These are phyloP conservation scores for Malurus leucopterus DNA, from an alignment of 2,797 vertebrate genomes.

Conservation along the genomic window DNA sequence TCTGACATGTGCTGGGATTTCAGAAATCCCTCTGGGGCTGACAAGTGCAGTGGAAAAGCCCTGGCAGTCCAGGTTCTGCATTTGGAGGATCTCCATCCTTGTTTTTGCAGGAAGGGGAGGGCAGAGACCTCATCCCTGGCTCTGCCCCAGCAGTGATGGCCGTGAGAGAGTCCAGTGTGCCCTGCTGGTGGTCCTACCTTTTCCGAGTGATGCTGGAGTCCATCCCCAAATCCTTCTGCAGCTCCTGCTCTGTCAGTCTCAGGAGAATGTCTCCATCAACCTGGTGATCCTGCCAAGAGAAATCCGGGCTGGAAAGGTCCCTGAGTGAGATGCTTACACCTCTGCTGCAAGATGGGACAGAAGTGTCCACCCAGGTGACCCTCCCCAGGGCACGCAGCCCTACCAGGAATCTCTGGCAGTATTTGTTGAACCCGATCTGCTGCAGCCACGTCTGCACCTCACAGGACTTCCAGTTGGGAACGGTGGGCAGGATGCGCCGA, in stretches of 20 bases:
- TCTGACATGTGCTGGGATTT: accelerated
- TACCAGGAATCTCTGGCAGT: constrained; percentile 87
- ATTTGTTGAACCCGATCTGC: constrained; percentile 89
- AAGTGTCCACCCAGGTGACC: not conserved
- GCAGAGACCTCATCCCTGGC: not conserved
- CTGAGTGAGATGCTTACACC: not conserved
- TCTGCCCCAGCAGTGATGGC: not conserved
- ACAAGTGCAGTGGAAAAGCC: not conserved
- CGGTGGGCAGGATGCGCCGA: constrained; percentile 82
- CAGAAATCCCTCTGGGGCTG: not conserved
- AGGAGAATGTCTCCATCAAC: constrained; percentile 94
- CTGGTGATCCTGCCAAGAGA: constrained; percentile 82
- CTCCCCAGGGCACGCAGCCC: not conserved
- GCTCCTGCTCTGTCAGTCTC: constrained; percentile 85
- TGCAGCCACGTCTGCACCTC: constrained; percentile 96
- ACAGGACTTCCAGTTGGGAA: constrained; percentile 92
- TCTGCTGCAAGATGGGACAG: not conserved
- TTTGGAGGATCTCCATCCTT: not conserved
- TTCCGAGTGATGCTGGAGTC: constrained; percentile 84
- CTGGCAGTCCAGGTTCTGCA: not conserved
- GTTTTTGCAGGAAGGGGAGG: not conserved
- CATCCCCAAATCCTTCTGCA: constrained; percentile 86
- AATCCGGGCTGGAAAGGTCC: not conserved
- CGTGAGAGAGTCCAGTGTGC: not conserved
- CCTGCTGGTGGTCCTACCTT: constrained; percentile 66